A percentile compares a stretch with the other conserved stretches of the same genome.
These are phyloP conservation scores for Myripristis murdjan DNA, from an alignment of 2,797 vertebrate genomes.

Conservation along the genomic window DNA sequence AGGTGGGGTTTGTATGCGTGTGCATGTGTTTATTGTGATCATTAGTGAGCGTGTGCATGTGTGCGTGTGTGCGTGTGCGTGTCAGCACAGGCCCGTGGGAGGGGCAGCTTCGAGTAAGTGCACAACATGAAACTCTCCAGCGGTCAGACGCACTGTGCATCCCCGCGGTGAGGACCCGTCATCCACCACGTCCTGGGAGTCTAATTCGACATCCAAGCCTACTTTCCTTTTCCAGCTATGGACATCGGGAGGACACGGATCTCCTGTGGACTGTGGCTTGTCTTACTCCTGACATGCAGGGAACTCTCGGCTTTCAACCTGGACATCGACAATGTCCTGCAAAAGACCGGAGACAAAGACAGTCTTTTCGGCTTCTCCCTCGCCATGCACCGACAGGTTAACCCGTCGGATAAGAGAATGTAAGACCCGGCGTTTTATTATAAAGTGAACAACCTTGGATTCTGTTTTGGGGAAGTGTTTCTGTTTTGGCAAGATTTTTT, in stretches of 20 bases:
- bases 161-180: slow-evolving; percentile 31
- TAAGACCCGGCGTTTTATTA: slow-evolving; percentile 77
- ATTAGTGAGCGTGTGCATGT: slow-evolving; percentile 16
- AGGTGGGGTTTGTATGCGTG: not conserved
- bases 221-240: slow-evolving; percentile 40
- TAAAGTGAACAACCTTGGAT: not conserved
- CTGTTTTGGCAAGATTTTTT: no score
- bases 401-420: slow-evolving; percentile 87
- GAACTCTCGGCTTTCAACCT: slow-evolving; percentile 89
- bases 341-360: slow-evolving; percentile 84
- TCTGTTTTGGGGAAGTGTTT: not conserved
- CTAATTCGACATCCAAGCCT: not conserved
- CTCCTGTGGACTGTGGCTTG: slow-evolving; percentile 60
- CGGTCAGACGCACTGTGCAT: slow-evolving; percentile 43
- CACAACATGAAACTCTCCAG: slow-evolving; percentile 18
- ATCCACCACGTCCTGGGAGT: not conserved
- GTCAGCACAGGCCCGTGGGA: slow-evolving; percentile 52
- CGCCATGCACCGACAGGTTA: slow-evolving; percentile 85
- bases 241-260: slow-evolving; percentile 29
- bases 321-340: slow-evolving; percentile 85
- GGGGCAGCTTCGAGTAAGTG: slow-evolving; percentile 59
- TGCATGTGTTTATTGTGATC: not conserved
- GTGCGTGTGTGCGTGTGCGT: slow-evolving; percentile 23
- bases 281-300: slow-evolving; percentile 57
- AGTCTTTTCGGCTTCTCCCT: slow-evolving; percentile 89